Conservation (phyloP, 1,140 invertebrate genomes). For the Drosophila mauritiana region DNA sequence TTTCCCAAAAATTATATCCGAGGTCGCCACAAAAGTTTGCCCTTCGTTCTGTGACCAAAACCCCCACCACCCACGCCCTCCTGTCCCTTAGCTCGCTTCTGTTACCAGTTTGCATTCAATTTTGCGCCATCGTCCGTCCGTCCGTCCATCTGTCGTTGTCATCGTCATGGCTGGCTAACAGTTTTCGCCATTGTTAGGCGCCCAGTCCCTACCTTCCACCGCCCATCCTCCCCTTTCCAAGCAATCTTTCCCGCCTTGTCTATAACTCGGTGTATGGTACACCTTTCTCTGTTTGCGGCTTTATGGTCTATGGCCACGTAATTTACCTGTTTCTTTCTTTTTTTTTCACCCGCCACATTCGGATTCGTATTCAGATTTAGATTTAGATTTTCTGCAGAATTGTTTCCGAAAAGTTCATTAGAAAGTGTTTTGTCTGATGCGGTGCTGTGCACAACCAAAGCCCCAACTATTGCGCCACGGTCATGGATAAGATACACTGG, state of each 20-base stretch:
- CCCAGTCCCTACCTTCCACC: slow-evolving; percentile 4
- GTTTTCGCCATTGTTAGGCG: slow-evolving; percentile 70
- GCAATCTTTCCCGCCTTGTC: slow-evolving; percentile 4
- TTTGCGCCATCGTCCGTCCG: slow-evolving; percentile 39
- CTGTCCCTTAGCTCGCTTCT: background rate
- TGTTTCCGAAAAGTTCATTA: slow-evolving; percentile 75
- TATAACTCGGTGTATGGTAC: slow-evolving; percentile 25
- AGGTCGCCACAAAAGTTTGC: slow-evolving; percentile 44
- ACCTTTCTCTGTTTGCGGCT: slow-evolving; percentile 42
- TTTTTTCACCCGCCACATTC: slow-evolving; percentile 36
- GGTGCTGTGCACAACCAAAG: slow-evolving; percentile 57
- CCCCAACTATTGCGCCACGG: slow-evolving; percentile 48
- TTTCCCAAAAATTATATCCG: slow-evolving; percentile 52
- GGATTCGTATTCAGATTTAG: slow-evolving; percentile 60
- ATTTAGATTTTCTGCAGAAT: slow-evolving; percentile 68
- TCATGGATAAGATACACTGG: slow-evolving; percentile 41
- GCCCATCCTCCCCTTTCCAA: background rate
- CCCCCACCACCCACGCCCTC: too few relatives aligned
- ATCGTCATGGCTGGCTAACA: slow-evolving; percentile 74
- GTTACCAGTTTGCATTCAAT: slow-evolving; percentile 60
- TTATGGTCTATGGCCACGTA: slow-evolving; percentile 77
- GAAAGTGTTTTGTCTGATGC: slow-evolving; percentile 74
- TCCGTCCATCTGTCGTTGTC: slow-evolving; percentile 32
- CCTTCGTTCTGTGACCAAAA: slow-evolving; percentile 37
- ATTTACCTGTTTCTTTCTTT: slow-evolving; percentile 66